These are phyloP conservation scores for Leuctra nigra DNA, from an alignment of 2,888 invertebrate genomes.

Conservation along the genomic window DNA sequence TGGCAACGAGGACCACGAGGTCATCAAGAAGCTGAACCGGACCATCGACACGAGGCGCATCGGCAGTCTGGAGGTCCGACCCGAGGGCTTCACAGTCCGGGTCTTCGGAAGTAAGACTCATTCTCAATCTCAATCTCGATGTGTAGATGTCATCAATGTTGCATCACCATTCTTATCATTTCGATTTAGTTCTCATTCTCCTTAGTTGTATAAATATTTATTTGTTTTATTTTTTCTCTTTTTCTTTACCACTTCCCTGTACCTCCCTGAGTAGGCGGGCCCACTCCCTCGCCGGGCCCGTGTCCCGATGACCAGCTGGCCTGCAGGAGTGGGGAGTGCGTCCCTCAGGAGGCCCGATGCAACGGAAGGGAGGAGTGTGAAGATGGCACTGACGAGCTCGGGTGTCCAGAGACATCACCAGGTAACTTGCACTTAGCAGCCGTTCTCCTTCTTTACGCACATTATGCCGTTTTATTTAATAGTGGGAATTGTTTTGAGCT, in stretches of 20 bases:
- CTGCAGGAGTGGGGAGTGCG: conserved; percentile 54
- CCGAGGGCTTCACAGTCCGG: conserved; percentile 54
- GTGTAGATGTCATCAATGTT: too few relatives aligned
- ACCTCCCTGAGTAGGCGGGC: neutral
- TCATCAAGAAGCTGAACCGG: conserved; percentile 47
- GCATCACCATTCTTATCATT: conserved; percentile 10
- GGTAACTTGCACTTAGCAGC: neutral
- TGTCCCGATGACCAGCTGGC: conserved; percentile 32
- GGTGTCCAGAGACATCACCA: conserved; percentile 41
- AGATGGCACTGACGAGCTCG: conserved; percentile 50
- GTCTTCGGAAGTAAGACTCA: conserved; percentile 46
- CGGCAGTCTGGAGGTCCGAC: conserved; percentile 48
- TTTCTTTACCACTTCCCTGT: neutral
- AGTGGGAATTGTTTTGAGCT: too few relatives aligned
- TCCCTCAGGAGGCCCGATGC: conserved; percentile 49
- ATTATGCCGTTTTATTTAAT: too few relatives aligned
- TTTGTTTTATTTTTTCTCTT: conserved; percentile 7
- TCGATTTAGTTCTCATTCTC: conserved; percentile 1
- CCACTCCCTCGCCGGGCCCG: conserved; percentile 11
- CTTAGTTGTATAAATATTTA: neutral
- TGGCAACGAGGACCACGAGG: conserved; percentile 48
- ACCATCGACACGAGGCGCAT: conserved; percentile 50
- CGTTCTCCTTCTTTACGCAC: too few relatives aligned
- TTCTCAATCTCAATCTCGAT: neutral
- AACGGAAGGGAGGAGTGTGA: conserved; percentile 52